Evolutionary conservation across 2,113 vertebrate species (phyloP).

Genomic region (Centropristis striata): DNA sequence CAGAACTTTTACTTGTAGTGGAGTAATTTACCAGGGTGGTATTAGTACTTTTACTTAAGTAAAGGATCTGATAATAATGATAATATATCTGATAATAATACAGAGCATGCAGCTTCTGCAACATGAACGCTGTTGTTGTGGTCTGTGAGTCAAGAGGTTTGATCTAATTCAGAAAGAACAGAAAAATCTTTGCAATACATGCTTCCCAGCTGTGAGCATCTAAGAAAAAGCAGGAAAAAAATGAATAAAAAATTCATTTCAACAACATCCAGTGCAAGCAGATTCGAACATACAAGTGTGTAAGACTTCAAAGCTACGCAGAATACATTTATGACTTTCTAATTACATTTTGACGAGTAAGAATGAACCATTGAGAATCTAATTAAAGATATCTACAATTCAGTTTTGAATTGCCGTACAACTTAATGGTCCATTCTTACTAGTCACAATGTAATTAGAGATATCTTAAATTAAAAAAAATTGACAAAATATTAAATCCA

Average conservation of each 20-base stretch:
- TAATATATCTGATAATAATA: too few relatives aligned
- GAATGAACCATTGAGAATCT: slow-evolving; percentile 33
- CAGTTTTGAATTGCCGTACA: slow-evolving; percentile 21
- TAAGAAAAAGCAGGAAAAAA: neutral
- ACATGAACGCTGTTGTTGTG: neutral
- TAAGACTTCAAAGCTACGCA: neutral
- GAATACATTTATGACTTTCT: slow-evolving; percentile 38
- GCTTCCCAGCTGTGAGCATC: slow-evolving; percentile 18
- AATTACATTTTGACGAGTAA: slow-evolving; percentile 48
- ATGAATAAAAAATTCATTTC: neutral
- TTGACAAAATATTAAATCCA: slow-evolving; percentile 4
- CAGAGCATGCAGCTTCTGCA: neutral
- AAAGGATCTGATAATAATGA: too few relatives aligned
- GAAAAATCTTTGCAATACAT: slow-evolving; percentile 13
- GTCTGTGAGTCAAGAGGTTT: slow-evolving; percentile 13
- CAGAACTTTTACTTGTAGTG: too few relatives aligned
- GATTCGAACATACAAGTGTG: slow-evolving; percentile 12
- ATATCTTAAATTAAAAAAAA: slow-evolving; percentile 29
- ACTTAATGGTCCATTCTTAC: slow-evolving; percentile 35
- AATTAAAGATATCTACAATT: slow-evolving; percentile 51
- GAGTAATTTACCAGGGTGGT: too few relatives aligned
- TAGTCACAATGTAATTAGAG: slow-evolving; percentile 45
- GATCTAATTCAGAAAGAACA: slow-evolving; percentile 18
- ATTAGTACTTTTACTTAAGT: too few relatives aligned
- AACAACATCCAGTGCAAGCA: neutral